Conservation (phyloP, 2,113 vertebrate species). For the Cyprinodon tularosa region DNA sequence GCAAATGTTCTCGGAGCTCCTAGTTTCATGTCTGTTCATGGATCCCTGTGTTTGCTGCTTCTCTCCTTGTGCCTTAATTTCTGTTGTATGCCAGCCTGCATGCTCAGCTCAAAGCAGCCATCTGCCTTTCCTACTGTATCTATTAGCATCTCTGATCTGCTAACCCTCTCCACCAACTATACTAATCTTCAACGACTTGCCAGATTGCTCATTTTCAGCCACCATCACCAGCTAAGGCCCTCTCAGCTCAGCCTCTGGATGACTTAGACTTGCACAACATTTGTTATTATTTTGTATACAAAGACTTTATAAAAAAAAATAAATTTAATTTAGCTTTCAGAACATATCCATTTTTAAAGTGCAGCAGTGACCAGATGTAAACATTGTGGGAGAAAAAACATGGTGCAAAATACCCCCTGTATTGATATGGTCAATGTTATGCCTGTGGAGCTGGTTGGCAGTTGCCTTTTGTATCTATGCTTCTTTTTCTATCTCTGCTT, state of each 20-base stretch:
- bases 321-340: no score
- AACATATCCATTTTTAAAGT: no score
- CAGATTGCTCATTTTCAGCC: slow-evolving; percentile 2
- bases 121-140: neutral
- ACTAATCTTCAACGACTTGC: neutral
- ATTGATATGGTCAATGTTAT: no score
- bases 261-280: neutral
- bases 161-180: slow-evolving; percentile 2
- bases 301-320: no score
- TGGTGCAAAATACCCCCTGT: no score
- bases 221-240: neutral
- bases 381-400: no score
- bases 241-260: neutral
- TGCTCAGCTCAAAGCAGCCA: slow-evolving; percentile 2
- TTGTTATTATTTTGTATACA: neutral
- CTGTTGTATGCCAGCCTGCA: slow-evolving; percentile 1
- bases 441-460: no score
- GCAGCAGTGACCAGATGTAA: no score
- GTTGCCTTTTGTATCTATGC: no score
- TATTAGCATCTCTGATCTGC: neutral
- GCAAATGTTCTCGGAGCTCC: neutral
- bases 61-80: neutral
- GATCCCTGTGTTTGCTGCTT: neutral
- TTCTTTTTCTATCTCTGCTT: no score
- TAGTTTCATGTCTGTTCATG: neutral